phyloP scores from a whole-genome alignment of 1,140 invertebrate species.

The Nasonia giraulti region DNA sequence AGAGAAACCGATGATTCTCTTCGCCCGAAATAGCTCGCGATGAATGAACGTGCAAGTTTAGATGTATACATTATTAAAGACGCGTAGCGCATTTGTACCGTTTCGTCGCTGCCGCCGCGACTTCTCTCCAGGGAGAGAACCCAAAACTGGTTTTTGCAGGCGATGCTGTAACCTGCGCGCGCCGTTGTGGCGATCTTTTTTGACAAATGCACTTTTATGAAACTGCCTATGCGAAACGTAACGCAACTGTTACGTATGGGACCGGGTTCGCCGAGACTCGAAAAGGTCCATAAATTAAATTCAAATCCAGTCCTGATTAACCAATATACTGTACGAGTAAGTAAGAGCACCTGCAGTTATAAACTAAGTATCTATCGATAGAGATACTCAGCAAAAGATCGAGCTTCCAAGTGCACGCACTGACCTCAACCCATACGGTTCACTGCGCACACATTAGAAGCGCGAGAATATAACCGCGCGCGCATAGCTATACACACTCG shows the following conservation, averaged over 20 bases:
- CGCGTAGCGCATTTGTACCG: constrained; percentile 4
- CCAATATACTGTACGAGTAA: too few species aligned
- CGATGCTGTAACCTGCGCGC: not conserved
- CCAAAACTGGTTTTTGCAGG: constrained; percentile 5
- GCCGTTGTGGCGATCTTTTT: not conserved
- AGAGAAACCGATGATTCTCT: not conserved
- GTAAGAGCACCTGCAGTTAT: too few species aligned
- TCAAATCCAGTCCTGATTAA: too few species aligned
- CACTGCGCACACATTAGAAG: not conserved
- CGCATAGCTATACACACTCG: not conserved
- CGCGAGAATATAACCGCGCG: too few species aligned
- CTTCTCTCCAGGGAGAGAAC: not conserved
- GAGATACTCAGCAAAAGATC: not conserved
- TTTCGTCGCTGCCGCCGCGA: not conserved
- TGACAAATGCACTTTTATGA: constrained; percentile 22
- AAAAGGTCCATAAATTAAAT: too few species aligned
- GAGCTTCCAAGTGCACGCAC: not conserved
- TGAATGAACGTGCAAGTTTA: not conserved
- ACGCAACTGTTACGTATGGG: not conserved
- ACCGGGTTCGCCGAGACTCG: too few species aligned
- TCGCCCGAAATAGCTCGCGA: constrained; percentile 18
- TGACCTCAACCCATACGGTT: not conserved
- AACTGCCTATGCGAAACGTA: not conserved
- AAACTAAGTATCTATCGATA: not conserved
- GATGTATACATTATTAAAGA: constrained; percentile 34